These are phyloP conservation scores for Notarius lentiginosus DNA, from an alignment of 2,113 vertebrate genomes.

Conservation along the genomic window DNA sequence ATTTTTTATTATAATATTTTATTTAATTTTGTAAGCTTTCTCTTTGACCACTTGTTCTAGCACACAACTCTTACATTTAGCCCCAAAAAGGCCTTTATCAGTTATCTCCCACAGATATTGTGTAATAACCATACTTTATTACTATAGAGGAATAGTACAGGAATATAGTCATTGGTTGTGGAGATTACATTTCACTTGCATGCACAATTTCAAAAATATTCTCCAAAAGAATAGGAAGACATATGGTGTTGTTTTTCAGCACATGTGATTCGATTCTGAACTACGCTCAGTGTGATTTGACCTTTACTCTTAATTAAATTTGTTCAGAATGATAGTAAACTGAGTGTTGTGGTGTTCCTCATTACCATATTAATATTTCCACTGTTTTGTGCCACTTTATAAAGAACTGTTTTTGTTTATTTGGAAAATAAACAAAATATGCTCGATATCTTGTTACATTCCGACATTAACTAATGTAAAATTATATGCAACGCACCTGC, in stretches of 20 bases:
- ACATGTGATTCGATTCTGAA: not conserved
- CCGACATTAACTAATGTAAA: not conserved
- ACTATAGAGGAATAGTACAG: not conserved
- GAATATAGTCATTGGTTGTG: not conserved
- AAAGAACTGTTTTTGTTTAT: conserved; percentile 7
- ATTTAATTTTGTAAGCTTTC: not conserved
- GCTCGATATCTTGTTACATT: not conserved
- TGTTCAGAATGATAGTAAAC: not conserved
- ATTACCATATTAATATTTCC: conserved; percentile 9
- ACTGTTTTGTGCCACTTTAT: conserved; percentile 15
- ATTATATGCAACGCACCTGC: not conserved
- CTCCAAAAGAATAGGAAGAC: not conserved
- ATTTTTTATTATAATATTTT: not conserved
- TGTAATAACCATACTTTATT: not conserved
- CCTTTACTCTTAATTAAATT: conserved; percentile 7
- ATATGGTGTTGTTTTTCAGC: not conserved
- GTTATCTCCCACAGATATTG: not conserved
- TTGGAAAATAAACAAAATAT: not conserved
- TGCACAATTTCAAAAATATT: not conserved
- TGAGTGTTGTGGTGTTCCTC: not conserved
- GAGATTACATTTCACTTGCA: not conserved
- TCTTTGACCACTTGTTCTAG: not conserved
- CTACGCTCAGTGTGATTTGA: not conserved
- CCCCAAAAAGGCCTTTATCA: not conserved
- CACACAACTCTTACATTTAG: not conserved